Conservation (phyloP, 2,888 invertebrate genomes). For the Apeira syringaria region DNA sequence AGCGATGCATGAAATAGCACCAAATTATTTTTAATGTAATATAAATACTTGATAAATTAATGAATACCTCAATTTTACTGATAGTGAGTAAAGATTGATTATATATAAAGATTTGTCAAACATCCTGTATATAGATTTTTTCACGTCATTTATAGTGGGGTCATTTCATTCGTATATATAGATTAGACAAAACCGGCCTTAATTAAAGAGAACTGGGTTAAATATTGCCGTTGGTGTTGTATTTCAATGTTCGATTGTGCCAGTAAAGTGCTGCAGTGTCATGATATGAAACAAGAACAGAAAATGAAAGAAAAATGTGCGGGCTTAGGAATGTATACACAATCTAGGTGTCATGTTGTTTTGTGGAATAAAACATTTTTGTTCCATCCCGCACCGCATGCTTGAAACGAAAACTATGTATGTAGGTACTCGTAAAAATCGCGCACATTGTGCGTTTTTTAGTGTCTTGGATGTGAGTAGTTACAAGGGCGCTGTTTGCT, state of each 20-base stretch:
- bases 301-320: constrained; percentile 25
- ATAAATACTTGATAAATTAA: constrained; percentile 44
- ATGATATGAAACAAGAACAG: too few species aligned
- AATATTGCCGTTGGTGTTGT: constrained; percentile 42
- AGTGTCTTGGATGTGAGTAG: too few species aligned
- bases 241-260: constrained; percentile 42
- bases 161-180: constrained; percentile 71
- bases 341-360: too few species aligned
- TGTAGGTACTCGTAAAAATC: too few species aligned
- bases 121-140: constrained; percentile 68
- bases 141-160: constrained; percentile 51
- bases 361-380: too few species aligned
- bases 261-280: too few species aligned
- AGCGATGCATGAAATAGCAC: constrained; percentile 47
- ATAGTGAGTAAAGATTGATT: constrained; percentile 51
- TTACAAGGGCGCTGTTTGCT: too few species aligned
- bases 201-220: constrained; percentile 56
- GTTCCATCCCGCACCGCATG: too few species aligned
- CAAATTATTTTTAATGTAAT: constrained; percentile 37
- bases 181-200: constrained; percentile 79
- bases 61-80: constrained; percentile 53
- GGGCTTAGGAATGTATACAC: constrained; percentile 19
- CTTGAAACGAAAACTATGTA: too few species aligned
- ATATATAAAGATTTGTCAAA: constrained; percentile 63
- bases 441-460: too few species aligned